Evolutionary conservation across 2,797 vertebrate genomes (phyloP), one percentile per base, ranked within the genome.

Genomic region (Galago senegalensis): DNA sequence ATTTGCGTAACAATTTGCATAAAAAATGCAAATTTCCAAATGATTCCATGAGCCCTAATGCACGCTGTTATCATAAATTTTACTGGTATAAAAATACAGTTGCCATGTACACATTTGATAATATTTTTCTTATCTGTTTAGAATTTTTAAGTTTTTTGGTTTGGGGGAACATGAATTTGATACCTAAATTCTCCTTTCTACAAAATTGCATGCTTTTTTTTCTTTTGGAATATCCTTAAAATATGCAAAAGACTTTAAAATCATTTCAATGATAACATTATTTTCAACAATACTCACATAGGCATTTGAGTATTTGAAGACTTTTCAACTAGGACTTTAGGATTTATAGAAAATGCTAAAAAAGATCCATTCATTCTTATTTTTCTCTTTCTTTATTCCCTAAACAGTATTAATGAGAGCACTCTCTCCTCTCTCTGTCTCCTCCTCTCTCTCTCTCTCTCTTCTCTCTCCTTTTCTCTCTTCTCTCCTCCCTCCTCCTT

Each of bases 11-110:
- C 40, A 43, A 43, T 43, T 43, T 43, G 40, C 40, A 43, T 43
- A 43, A 86, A 37, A 96, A 70, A 61, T 63, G 40, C 21, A 96
- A 96, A 72, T 87, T 94, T 76, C 16, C 40, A 86, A 86, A 73
- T 72, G 31, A 83, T 37, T 53, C 25, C 46, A 67, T 73, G 67
- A 79, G n/a, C 4, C 20, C 27, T 31, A 89, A 31, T 72, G 16
- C 21, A 40, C 46, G 46, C 6, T 87, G 95, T 73, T 46, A 92
- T 18, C 20, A 79, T 81, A 85, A 94, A 63, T 37, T 72, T 94
- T 27, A 37, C 8, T 49, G 31, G 37, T n/a, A 63, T 90, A 87
- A 92, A 97, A 87, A 87, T 37, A 40, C 2, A 4, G 46, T 69
- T 29, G 86, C 9, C 9, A 81, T 20, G 90, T 92, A 53, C 7